A percentile compares a stretch with the other conserved stretches of the same genome.
These are phyloP conservation scores for Ariopsis seemanni DNA, from an alignment of 2,113 vertebrate genomes.

Conservation along the genomic window DNA sequence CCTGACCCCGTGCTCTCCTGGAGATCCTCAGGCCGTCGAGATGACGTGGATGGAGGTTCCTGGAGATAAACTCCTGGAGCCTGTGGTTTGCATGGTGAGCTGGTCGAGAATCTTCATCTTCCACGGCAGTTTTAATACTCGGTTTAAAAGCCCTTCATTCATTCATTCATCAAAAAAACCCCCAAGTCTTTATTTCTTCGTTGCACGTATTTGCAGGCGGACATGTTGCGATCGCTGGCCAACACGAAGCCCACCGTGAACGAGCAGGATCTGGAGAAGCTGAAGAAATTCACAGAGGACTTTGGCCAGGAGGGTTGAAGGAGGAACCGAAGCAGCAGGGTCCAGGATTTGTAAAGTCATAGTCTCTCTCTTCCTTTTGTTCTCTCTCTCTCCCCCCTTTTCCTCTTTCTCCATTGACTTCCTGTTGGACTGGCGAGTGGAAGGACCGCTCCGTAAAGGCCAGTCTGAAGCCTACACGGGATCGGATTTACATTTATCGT, in stretches of 20 bases:
- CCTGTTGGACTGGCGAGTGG: slow-evolving; percentile 34
- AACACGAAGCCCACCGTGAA: slow-evolving; percentile 96
- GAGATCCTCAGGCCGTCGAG: slow-evolving; percentile 83
- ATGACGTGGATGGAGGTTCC: slow-evolving; percentile 98
- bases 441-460: slow-evolving; percentile 10
- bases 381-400: slow-evolving; percentile 34
- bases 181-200: background rate
- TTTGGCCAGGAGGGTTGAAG: slow-evolving; percentile 97
- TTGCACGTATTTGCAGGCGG: slow-evolving; percentile 69
- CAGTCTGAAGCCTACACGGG: slow-evolving; percentile 27
- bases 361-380: slow-evolving; percentile 28
- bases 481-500: slow-evolving; percentile 11
- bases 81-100: slow-evolving; percentile 87
- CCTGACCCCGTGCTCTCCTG: slow-evolving; percentile 92
- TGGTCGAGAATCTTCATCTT: background rate
- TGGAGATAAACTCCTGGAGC: slow-evolving; percentile 90
- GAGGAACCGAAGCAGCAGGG: slow-evolving; percentile 62
- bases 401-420: slow-evolving; percentile 19
- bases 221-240: slow-evolving; percentile 85
- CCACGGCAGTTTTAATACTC: background rate
- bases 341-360: slow-evolving; percentile 59
- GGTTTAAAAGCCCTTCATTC: background rate
- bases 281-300: slow-evolving; percentile 97
- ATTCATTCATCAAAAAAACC: background rate
- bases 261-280: slow-evolving; percentile 89